phyloP scores from a whole-genome alignment of 2,888 invertebrate genomes.

The Habroteleia sp. region DNA sequence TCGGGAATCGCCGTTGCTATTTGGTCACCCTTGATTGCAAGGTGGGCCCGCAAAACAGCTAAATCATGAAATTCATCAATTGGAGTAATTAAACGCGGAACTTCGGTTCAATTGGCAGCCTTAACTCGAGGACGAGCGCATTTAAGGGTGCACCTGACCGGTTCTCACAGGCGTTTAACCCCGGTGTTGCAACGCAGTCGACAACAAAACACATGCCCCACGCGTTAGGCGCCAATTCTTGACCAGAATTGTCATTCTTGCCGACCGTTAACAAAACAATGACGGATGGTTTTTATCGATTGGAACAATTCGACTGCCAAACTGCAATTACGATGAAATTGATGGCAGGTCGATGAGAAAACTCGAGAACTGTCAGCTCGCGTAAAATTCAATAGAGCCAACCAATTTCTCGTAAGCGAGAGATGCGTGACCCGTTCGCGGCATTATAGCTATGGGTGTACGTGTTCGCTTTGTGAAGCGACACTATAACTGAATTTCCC shows the following conservation, averaged over 20 bases:
- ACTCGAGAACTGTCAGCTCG: slow-evolving; percentile 59
- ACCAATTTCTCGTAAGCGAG: slow-evolving; percentile 63
- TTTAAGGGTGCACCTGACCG: slow-evolving; percentile 73
- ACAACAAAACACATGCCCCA: slow-evolving; percentile 72
- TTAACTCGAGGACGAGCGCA: slow-evolving; percentile 30
- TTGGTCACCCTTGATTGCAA: slow-evolving; percentile 5
- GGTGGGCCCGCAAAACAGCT: slow-evolving; percentile 67
- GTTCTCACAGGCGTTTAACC: slow-evolving; percentile 76
- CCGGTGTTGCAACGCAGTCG: slow-evolving; percentile 74
- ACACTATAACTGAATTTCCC: slow-evolving; percentile 80
- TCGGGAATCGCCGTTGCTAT: background rate
- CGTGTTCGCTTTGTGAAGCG: slow-evolving; percentile 80
- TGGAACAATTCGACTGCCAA: slow-evolving; percentile 12
- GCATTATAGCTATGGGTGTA: slow-evolving; percentile 77
- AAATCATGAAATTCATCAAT: slow-evolving; percentile 75
- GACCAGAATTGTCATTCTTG: slow-evolving; percentile 23
- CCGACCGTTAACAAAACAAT: slow-evolving; percentile 20
- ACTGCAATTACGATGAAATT: slow-evolving; percentile 38
- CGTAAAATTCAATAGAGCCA: slow-evolving; percentile 66
- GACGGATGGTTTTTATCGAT: slow-evolving; percentile 20
- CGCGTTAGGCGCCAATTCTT: slow-evolving; percentile 63
- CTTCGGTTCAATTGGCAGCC: slow-evolving; percentile 41
- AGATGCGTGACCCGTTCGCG: slow-evolving; percentile 68
- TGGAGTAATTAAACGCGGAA: slow-evolving; percentile 46
- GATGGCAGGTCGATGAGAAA: slow-evolving; percentile 60